Base-by-base conservation (phyloP, 2,113 vertebrate genomes). In the Ptilonorhynchus violaceus region DNA sequence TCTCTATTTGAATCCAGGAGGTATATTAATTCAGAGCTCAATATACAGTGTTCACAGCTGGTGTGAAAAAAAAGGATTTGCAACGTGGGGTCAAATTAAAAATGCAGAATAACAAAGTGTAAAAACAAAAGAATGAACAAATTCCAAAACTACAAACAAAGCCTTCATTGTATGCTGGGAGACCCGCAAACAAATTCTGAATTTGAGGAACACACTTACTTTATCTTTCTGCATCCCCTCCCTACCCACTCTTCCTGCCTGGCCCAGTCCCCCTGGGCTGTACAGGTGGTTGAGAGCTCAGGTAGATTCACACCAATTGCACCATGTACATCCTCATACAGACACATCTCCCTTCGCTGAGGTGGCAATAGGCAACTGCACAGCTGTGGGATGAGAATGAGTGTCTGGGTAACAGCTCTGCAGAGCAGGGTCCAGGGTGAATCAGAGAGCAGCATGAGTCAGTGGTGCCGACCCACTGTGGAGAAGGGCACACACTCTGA, bases 271-370 rank as follows among this genome's bases (percentile, higher is more conserved):
- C 16, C 5, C 12, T 8, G 15, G 49, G 44, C 24, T 50, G 22
- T 25, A 28, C 35, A 58, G 28, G 35, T 30, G 72, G 14, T 6
- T 5, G 27, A 42, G 74, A 24, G 11, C 1, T 82, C 28, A 41
- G 27, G 60, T 20, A 25, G 42, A 19, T 59, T 47, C 13, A 3
- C 20, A 62, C 11, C 37, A 25, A 20, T 23, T 42, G 44, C 25
- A 62, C 2, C n/a, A 2, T 15, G n/a, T 2, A 4, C 10, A 23
- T 18, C 37, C 70, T 64, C 24, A 3, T 0, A 7, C 13, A 23
- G 33, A 15, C 13, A 13, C 13, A 9, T 9, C 28, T 93, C 62
- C 31, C 42, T 39, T 35, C 9, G 0, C 18, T 10, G n/a, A 6
- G n/a, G 12, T 30, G 44, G 59, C 59, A 44, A 3, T 17, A 86